Evolutionary conservation across 2,888 invertebrate genomes (phyloP), one percentile per base, ranked within the genome.

Genomic region (Muscina levida): DNA sequence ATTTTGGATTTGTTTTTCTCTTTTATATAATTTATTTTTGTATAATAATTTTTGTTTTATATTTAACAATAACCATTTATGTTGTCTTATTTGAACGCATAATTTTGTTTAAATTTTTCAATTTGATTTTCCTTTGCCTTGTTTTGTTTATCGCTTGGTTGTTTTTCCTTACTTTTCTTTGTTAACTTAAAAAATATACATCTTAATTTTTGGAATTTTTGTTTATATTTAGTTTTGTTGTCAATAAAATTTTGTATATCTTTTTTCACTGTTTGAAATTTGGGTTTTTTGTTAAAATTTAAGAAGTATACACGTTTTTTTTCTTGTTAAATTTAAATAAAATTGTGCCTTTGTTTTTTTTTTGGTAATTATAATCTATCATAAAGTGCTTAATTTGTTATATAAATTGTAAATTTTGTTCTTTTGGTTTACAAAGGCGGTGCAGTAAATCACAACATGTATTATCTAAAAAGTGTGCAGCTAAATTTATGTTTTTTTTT

Each of bases 401-500:
- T 37, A 5, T 53, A 22, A 51, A 22, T 57, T n/a, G n/a, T n/a
- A n/a, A n/a, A 26, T 42, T 24, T 56, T 17, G 15, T 65, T 56
- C 42, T 31, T 31, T 31, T 31, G 4, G 8, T 26, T 44, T 31
- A 26, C n/a, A 77, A 82, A 79, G 78, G 78, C 82, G 82, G 78
- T 79, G 82, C 82, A 79, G 71, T 62, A 77, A 74, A 82, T 77
- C 79, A 82, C 79, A 79, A 82, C 79, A 82, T 71, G 53, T 79
- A 82, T 76, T 17, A 37, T 15, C 39, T 71, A 71, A 62, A 76
- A 79, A 79, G 78, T 80, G 76, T 81, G 81, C 81, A 70, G 44
- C 39, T 79, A 51, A 15, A n/a, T 77, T 72, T 26, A 71, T 42
- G 53, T 57, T 57, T 46, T 15, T 15, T 48, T 72, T 22, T 15